A percentile compares a stretch with the other conserved stretches of the same genome.
These are phyloP conservation scores for Orussus abietinus DNA, from an alignment of 1,140 invertebrate species.

Conservation along the genomic window DNA sequence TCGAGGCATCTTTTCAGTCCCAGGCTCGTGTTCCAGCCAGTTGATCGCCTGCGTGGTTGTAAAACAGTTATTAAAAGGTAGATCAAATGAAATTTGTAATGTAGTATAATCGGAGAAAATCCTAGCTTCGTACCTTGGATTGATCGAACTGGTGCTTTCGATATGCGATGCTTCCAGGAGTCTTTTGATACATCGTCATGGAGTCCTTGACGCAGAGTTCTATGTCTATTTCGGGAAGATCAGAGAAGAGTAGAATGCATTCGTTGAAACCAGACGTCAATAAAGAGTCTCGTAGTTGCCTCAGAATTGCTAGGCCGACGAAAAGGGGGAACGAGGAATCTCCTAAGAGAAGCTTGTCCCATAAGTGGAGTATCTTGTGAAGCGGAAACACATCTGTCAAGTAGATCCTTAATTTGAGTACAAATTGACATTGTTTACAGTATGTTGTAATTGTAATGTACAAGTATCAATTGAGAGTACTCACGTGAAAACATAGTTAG, in stretches of 20 bases:
- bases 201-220: conserved; percentile 89
- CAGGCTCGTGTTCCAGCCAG: conserved; percentile 47
- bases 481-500: conserved; percentile 99
- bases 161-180: conserved; percentile 84
- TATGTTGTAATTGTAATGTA: conserved; percentile 10
- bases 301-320: conserved; percentile 90
- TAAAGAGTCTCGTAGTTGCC: conserved; percentile 80
- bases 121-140: conserved; percentile 32
- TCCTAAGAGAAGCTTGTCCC: conserved; percentile 93
- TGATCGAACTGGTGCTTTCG: conserved; percentile 68
- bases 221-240: conserved; percentile 96
- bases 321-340: conserved; percentile 92
- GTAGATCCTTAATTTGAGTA: conserved; percentile 5
- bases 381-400: conserved; percentile 89
- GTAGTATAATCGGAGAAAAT: conserved; percentile 10
- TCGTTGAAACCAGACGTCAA: conserved; percentile 93
- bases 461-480: conserved; percentile 49
- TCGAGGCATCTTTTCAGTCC: conserved; percentile 59
- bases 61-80: too few relatives aligned
- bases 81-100: too few relatives aligned
- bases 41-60: conserved; percentile 72
- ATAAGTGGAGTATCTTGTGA: conserved; percentile 96
- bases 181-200: conserved; percentile 78
- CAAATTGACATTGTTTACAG: conserved; percentile 1
- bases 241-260: conserved; percentile 94